Evolutionary conservation across 2,113 vertebrate genomes (phyloP), one percentile per base, ranked within the genome.

Genomic region (Dolichotis patagonum): DNA sequence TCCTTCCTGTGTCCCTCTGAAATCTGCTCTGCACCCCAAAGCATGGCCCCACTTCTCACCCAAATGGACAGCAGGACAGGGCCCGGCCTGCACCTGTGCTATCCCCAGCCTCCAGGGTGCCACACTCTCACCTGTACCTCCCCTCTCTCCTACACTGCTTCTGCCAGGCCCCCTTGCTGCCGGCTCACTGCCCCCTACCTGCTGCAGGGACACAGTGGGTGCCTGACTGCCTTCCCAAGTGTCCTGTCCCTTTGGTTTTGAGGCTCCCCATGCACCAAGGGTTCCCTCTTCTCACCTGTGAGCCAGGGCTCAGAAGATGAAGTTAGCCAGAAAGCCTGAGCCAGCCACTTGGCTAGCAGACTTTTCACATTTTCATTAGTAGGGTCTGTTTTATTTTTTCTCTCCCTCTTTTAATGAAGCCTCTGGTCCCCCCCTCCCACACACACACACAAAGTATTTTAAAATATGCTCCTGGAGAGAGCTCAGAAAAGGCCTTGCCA

Each of bases 301-400:
- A 12, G 28, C 24, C 12, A 20, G 54, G 20, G 30, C 22, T 58
- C 46, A 30, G n/a, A 22, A 17, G 22, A 30, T 20, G 17, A 1
- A 58, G 5, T 28, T 13, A 46, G 14, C 8, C 26, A 7, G 46
- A 19, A 88, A 52, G 13, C 41, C 52, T 9, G 13, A 60, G 17
- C 5, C 14, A 9, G 1, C 19, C 11, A 3, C 32, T 52, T 2
- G 32, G 1, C 11, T 1, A 5, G 7, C 0, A 0, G 9, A n/a
- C 9, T 83, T 54, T 75, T 20, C 75, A 85, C 38, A 32, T 86
- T 77, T 81, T 38, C 69, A 35, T 16, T 30, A n/a, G 71, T 43
- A 14, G 41, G 5, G 17, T 65, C 30, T 63, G 65, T 60, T 24
- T 30, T 30, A 52, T 35, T 38, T 38, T 46, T 73, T 58, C 19